Evolutionary conservation across 2,888 invertebrate genomes (phyloP).

Genomic region (Nomada hirtipes): DNA sequence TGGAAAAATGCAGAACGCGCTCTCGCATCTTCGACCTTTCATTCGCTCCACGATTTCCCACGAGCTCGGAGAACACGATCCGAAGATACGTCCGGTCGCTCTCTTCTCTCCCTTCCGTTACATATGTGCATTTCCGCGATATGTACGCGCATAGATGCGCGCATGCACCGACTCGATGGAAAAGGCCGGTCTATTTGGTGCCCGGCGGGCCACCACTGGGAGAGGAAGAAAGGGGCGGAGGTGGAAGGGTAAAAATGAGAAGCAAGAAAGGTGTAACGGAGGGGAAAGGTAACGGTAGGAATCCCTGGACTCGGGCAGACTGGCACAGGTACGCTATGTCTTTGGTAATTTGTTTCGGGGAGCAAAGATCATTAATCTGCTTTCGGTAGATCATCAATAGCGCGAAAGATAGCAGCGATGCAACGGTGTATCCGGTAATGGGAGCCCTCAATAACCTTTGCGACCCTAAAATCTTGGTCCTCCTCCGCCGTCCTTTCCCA

Average conservation of each 20-base stretch:
- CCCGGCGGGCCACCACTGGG: not conserved
- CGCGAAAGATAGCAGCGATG: constrained; percentile 80
- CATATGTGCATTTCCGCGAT: constrained; percentile 1
- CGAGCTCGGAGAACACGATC: constrained; percentile 41
- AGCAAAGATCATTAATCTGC: constrained; percentile 82
- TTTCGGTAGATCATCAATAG: constrained; percentile 83
- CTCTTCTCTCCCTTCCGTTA: not conserved
- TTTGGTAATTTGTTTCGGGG: constrained; percentile 80
- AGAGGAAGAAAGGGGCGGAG: not conserved
- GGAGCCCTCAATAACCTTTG: constrained; percentile 83
- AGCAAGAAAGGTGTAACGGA: constrained; percentile 16
- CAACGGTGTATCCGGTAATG: constrained; percentile 82
- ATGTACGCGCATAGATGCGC: not conserved
- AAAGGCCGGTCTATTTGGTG: not conserved
- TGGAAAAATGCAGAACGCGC: constrained; percentile 71
- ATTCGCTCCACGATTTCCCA: constrained; percentile 62
- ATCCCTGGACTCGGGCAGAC: constrained; percentile 58
- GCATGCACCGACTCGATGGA: not conserved
- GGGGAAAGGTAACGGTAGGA: constrained; percentile 54
- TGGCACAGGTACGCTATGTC: constrained; percentile 65
- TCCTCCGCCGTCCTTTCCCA: constrained; percentile 76
- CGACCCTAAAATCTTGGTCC: constrained; percentile 69
- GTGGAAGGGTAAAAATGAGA: constrained; percentile 10
- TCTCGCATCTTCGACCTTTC: constrained; percentile 58
- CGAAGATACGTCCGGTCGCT: constrained; percentile 11